Conservation (phyloP, 2,888 invertebrate genomes). For the Prosopocoilus inquinatus region DNA sequence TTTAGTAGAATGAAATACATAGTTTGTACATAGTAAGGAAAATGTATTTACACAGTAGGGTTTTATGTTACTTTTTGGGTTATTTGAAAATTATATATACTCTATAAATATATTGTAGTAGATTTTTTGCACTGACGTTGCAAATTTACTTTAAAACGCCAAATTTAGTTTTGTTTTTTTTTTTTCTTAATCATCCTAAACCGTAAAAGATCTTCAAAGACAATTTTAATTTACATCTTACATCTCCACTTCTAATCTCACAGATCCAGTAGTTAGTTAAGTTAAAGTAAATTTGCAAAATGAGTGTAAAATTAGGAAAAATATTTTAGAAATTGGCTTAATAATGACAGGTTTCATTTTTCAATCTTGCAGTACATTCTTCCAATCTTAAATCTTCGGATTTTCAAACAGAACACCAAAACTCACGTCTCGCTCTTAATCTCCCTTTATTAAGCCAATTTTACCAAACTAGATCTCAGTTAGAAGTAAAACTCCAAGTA, state of each 20-base stretch:
- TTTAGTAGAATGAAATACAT: slow-evolving; percentile 12
- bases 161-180: background rate
- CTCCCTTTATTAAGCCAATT: slow-evolving; percentile 1
- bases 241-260: too few relatives aligned
- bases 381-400: too few relatives aligned
- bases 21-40: slow-evolving; percentile 8
- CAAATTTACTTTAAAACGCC: background rate
- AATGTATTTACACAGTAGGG: slow-evolving; percentile 24
- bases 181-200: too few relatives aligned
- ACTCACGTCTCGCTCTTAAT: too few relatives aligned
- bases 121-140: background rate
- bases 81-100: slow-evolving; percentile 26
- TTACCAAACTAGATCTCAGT: slow-evolving; percentile 4
- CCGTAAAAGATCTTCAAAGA: too few relatives aligned
- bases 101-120: slow-evolving; percentile 9
- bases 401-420: too few relatives aligned
- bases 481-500: background rate
- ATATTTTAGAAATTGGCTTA: slow-evolving; percentile 1
- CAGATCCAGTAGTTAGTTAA: too few relatives aligned
- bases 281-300: slow-evolving; percentile 1
- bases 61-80: slow-evolving; percentile 23
- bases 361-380: too few relatives aligned
- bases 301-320: background rate
- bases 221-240: too few relatives aligned
- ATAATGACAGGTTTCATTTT: background rate